Base-by-base conservation (phyloP, 2,797 vertebrate species). In the Manis javanica region DNA sequence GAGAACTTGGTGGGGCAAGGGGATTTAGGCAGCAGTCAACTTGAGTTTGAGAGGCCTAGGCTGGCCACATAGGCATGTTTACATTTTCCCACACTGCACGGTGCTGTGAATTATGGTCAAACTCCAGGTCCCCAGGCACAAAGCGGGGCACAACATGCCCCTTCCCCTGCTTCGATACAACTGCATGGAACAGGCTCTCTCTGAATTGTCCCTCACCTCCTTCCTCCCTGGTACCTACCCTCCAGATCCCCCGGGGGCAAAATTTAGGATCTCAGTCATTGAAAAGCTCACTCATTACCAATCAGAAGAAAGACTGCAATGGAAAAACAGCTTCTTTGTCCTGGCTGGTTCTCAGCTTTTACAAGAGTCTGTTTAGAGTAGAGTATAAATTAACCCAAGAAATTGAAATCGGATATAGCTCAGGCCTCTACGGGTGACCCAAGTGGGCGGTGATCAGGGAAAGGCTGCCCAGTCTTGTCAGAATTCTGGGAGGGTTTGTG, bases 331-430 rank as follows among this genome's bases (percentile, higher is more conserved):
- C 68, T 95, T 78, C 85, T 91, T 90, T 81, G 90, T 75, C 90
- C 82, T 97, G 93, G 81, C 72, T 66, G 66, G 85, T 92, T 87
- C 81, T 96, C 87, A 78, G 63, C 57, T 95, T 95, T 96, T 95
- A 89, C 64, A 87, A 96, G 90, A 85, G 72, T 86, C 87, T 87
- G 68, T 96, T 97, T 95, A 95, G 77, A 92, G 15, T 91, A 39
- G 55, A 86, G 92, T 92, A 95, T 88, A 97, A 97, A 96, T 97
- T 95, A 95, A 92, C 90, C 72, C 57, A 87, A 94, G 94, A 96
- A 96, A 92, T 71, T 96, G 95, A 97, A 97, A 96, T 94, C 0
- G 1, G 88, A 95, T 97, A 87, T 86, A 86, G 61, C 42, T 90
- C 84, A 31, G 87, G 42, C 63, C 53, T 97, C 61, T 77, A 87